These are phyloP conservation scores for Chorisops tibialis DNA, from an alignment of 2,888 invertebrate genomes.

Conservation along the genomic window DNA sequence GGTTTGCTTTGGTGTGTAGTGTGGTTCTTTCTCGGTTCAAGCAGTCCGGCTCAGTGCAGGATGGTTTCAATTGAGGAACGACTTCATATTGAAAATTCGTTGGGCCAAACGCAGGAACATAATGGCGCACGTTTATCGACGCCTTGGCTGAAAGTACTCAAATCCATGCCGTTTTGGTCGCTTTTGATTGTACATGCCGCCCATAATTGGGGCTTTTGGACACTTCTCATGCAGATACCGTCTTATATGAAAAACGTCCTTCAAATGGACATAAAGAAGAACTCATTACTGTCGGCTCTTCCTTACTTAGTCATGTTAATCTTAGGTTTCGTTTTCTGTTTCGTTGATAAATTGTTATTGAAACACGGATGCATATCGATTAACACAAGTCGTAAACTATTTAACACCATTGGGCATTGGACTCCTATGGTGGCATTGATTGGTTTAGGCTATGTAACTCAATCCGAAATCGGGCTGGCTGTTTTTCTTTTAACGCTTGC, in stretches of 20 bases:
- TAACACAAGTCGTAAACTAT: slow-evolving; percentile 53
- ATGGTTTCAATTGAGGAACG: slow-evolving; percentile 63
- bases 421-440: slow-evolving; percentile 68
- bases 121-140: slow-evolving; percentile 49
- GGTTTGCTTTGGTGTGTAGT: slow-evolving; percentile 60
- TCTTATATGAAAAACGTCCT: slow-evolving; percentile 73
- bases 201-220: slow-evolving; percentile 79
- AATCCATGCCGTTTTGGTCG: slow-evolving; percentile 73
- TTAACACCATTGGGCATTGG: slow-evolving; percentile 62
- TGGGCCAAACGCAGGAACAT: slow-evolving; percentile 51
- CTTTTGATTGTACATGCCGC: slow-evolving; percentile 68
- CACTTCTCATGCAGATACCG: slow-evolving; percentile 76
- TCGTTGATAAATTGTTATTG: slow-evolving; percentile 57
- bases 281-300: slow-evolving; percentile 65
- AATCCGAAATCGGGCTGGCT: slow-evolving; percentile 52
- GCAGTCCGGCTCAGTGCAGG: slow-evolving; percentile 60
- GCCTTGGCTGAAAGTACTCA: slow-evolving; percentile 73
- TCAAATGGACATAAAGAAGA: slow-evolving; percentile 67
- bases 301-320: slow-evolving; percentile 73
- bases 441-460: slow-evolving; percentile 56
- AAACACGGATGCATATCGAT: slow-evolving; percentile 44
- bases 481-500: slow-evolving; percentile 66
- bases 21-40: slow-evolving; percentile 63
- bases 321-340: slow-evolving; percentile 67
- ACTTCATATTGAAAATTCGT: slow-evolving; percentile 63